phyloP scores from a whole-genome alignment of 1,140 invertebrate species.

The Ostrea denselamellosa region DNA sequence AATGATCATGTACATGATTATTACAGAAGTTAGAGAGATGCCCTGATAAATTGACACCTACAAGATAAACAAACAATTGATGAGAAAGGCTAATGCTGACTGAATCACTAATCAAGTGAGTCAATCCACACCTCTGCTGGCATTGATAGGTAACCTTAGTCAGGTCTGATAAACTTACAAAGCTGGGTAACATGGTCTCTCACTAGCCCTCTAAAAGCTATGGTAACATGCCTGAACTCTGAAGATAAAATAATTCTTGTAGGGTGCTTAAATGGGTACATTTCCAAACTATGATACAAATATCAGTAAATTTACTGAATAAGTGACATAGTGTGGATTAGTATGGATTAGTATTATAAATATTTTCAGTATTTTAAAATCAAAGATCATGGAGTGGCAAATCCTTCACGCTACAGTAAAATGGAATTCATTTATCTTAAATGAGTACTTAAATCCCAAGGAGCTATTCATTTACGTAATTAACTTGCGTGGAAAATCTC shows the following conservation, averaged over 20 bases:
- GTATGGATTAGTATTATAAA: too few species aligned
- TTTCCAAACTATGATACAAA: too few species aligned
- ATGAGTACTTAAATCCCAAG: neutral
- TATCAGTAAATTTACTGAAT: too few species aligned
- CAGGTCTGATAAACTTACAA: slow-evolving; percentile 2
- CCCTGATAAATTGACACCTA: slow-evolving; percentile 17
- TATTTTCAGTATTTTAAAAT: too few species aligned
- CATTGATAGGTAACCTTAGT: neutral
- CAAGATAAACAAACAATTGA: slow-evolving; percentile 27
- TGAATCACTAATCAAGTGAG: neutral
- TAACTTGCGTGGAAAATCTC: slow-evolving; percentile 21
- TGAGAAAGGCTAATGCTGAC: neutral
- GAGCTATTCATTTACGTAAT: slow-evolving; percentile 9
- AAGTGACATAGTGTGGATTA: too few species aligned
- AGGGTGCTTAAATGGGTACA: too few species aligned
- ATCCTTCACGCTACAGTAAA: too few species aligned
- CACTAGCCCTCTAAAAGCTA: too few species aligned
- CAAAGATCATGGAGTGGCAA: too few species aligned
- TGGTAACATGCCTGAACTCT: too few species aligned
- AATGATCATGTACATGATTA: neutral
- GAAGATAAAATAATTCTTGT: too few species aligned
- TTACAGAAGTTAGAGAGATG: neutral
- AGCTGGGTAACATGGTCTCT: too few species aligned
- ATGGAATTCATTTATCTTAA: neutral
- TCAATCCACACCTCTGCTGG: slow-evolving; percentile 8